Percentiles rank a stretch among this genome's conserved stretches.
These are phyloP conservation scores for Gymnoscelis rufifasciata DNA, from an alignment of 2,888 invertebrate species.

Conservation along the genomic window DNA sequence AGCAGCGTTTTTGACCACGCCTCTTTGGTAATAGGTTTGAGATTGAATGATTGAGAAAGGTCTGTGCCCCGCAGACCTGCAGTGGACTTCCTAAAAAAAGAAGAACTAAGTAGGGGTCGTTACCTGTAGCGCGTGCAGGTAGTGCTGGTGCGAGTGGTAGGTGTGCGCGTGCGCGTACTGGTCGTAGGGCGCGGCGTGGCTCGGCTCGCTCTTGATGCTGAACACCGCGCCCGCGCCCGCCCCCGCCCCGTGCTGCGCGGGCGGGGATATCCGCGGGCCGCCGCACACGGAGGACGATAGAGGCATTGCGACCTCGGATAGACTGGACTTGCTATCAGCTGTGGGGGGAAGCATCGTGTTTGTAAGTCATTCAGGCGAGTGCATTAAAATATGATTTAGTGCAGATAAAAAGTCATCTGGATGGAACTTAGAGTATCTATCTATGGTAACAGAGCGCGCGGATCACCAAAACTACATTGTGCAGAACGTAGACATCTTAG, in stretches of 20 bases:
- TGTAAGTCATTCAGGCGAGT: no score
- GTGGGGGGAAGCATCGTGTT: slow-evolving; percentile 6
- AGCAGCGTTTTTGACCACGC: no score
- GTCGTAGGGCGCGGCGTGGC: slow-evolving; percentile 50
- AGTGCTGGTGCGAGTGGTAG: slow-evolving; percentile 75
- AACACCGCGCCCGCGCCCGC: slow-evolving; percentile 50
- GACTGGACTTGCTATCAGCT: slow-evolving; percentile 63
- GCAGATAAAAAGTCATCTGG: no score
- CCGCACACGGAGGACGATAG: slow-evolving; percentile 50
- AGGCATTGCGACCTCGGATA: slow-evolving; percentile 68
- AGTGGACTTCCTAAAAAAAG: no score
- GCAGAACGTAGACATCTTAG: no score
- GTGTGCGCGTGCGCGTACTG: slow-evolving; percentile 48
- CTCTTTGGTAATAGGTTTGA: no score
- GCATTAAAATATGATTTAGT: no score
- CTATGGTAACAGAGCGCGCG: no score
- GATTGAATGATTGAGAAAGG: no score
- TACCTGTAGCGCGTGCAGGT: slow-evolving; percentile 74
- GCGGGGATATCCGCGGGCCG: slow-evolving; percentile 51
- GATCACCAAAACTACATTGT: no score
- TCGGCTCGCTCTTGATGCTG: slow-evolving; percentile 73
- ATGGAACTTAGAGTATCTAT: no score
- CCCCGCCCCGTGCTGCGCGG: slow-evolving; percentile 50
- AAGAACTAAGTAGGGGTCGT: neutral
- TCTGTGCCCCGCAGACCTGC: no score